Conservation (phyloP, 2,797 vertebrate genomes). For the Anguilla pacifica region DNA sequence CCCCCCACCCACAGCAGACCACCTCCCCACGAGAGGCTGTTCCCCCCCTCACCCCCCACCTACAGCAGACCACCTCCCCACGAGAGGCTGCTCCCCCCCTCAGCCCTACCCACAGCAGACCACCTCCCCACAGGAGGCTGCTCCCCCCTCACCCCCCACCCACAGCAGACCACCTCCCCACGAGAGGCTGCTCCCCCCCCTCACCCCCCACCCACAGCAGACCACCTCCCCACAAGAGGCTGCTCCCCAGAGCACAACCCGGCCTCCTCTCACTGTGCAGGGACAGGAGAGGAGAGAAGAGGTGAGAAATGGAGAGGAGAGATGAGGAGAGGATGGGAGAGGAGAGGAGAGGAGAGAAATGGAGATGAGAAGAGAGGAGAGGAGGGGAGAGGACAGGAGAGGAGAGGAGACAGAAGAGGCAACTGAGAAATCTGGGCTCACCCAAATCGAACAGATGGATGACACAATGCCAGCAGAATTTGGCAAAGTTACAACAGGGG, state of each 20-base stretch:
- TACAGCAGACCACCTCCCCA: not conserved
- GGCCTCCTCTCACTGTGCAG: too few relatives aligned
- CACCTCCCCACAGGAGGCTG: not conserved
- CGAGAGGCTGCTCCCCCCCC: too few relatives aligned
- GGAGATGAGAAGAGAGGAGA: too few relatives aligned
- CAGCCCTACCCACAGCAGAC: not conserved
- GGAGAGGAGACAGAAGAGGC: not conserved
- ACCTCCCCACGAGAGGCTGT: conserved; percentile 33
- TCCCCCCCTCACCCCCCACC: conserved; percentile 34
- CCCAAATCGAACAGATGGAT: not conserved
- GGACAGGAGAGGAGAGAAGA: too few relatives aligned
- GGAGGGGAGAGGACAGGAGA: too few relatives aligned
- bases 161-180: too few relatives aligned
- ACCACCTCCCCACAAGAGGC: too few relatives aligned
- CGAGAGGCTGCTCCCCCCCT: not conserved
- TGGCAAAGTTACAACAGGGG: too few relatives aligned
- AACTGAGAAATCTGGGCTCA: not conserved
- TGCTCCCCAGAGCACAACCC: not conserved
- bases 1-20: conserved; percentile 11
- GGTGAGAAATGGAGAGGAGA: too few relatives aligned
- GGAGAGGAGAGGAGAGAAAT: too few relatives aligned
- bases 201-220: too few relatives aligned
- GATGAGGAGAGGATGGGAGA: too few relatives aligned
- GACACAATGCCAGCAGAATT: not conserved
- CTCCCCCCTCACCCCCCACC: not conserved